These are phyloP conservation scores for Wasmannia auropunctata DNA, from an alignment of 1,140 invertebrate genomes.

Conservation along the genomic window DNA sequence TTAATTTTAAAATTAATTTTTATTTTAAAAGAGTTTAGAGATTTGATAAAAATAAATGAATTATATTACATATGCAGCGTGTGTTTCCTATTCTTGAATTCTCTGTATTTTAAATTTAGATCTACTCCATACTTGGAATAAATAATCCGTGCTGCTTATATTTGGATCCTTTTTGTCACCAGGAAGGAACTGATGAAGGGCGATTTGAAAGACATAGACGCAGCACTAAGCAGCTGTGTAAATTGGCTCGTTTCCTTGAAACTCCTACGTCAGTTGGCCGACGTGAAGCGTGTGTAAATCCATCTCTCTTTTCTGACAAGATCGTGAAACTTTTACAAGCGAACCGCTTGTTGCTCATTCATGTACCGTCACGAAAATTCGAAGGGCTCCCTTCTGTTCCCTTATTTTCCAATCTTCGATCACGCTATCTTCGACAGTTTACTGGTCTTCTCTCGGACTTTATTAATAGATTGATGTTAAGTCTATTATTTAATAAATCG, in stretches of 20 bases:
- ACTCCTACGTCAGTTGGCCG: neutral
- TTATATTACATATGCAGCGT: neutral
- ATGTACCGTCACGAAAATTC: neutral
- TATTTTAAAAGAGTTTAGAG: neutral
- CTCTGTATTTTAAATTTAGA: neutral
- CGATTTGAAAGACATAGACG: constrained; percentile 8
- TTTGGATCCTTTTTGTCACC: constrained; percentile 7
- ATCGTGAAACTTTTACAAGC: constrained; percentile 58
- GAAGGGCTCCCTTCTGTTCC: neutral
- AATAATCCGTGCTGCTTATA: constrained; percentile 22
- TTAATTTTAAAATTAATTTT: neutral
- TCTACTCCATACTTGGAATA: neutral
- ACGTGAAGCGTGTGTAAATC: constrained; percentile 38
- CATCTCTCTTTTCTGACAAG: constrained; percentile 38
- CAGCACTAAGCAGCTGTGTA: constrained; percentile 48
- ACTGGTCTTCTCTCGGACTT: neutral
- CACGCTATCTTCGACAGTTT: neutral
- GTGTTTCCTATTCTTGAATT: neutral
- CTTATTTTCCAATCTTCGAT: neutral
- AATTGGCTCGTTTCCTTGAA: constrained; percentile 51
- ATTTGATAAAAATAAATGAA: neutral
- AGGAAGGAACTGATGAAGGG: neutral
- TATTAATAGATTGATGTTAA: neutral
- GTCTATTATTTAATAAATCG: neutral
- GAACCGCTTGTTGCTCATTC: constrained; percentile 19